Evolutionary conservation across 35 echinoderm and acorn worm species (phyloP), one percentile per base, ranked within the genome.

Genomic region (Apostichopus californicus): DNA sequence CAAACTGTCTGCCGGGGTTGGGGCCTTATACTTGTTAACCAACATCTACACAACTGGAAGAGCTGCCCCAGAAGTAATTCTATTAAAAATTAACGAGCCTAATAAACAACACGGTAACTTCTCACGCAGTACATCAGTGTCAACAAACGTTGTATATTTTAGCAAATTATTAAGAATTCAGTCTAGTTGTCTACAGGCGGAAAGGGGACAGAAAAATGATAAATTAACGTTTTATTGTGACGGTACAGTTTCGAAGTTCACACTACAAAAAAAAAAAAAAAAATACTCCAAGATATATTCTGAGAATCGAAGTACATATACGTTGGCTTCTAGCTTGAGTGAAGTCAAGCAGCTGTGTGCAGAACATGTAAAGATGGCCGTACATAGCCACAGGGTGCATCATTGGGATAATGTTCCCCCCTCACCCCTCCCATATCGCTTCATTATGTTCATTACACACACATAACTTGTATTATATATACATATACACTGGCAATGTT

Each of bases 61-160:
- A n/a, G 17, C 17, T 18, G 71, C 12, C 15, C 6, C 71, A 20
- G n/a, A 75, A 75, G 71, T 75, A 75, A 75, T 75, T 75, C 71
- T 75, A 75, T 75, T 75, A 14, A 75, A 75, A 75, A 75, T 75
- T 75, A 75, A 75, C 17, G 17, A 75, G 14, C 20, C 20, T 18
- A 75, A 75, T 75, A 75, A 75, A 75, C 71, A 75, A 75, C n/a
- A 22, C n/a, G 71, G 17, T 75, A 75, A 75, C 71, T 5, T 61
- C 12, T 61, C 12, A 61, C 12, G 58, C 17, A 20, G 71, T 75
- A 22, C 71, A 75, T 75, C 71, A 75, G 17, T n/a, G 17, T n/a
- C 71, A 75, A 75, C n/a, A 75, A 75, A 75, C 1, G 71, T 22
- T 75, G 71, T 75, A 75, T 75, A n/a, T n/a, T 75, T 18, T 75